Evolutionary conservation across 2,113 vertebrate genomes (phyloP), one percentile per base, ranked within the genome.

Genomic region (Brevimyrus niger): DNA sequence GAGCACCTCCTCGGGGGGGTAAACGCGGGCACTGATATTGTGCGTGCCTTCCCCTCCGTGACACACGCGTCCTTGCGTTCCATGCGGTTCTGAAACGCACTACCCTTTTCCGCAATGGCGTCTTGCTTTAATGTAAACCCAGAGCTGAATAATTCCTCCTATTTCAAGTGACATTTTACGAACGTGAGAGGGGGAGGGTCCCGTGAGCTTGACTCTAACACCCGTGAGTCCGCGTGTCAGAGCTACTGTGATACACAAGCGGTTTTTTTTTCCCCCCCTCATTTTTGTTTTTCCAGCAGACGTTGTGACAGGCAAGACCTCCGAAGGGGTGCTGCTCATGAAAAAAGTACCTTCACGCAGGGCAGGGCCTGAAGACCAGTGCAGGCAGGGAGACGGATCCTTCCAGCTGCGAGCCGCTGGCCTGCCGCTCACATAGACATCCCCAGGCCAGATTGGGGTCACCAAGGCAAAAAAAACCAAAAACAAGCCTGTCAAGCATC

Each of bases 401-500:
- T 13, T 80, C 35, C 89, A 69, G 38, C 53, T 51, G 88, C 23
- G 51, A 90, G 65, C 55, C 51, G 87, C 88, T 91, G 87, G 88
- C 90, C 91, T 90, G 35, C 88, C 87, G 87, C 90, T 48, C 87
- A 65, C 76, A 48, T 53, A 85, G 53, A 85, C 3, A 44, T 87
- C 87, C 27, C 88, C 89, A 69, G 88, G 89, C 89, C 90, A 87
- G 91, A 90, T 90, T 89, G 88, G 88, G 87, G 87, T 91, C 88
- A 65, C 35, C 85, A 21, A n/a, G 87, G 35, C 35, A 48, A 85
- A 47, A 85, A 86, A 89, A 42, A 44, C n/a, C n/a, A 90, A 90
- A 89, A 87, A 89, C 84, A 91, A 31, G 86, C 87, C 89, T 91
- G 91, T 92, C 90, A 92, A 91, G 91, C 91, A 88, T 92, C 92